These are phyloP conservation scores for Megaceryle alcyon DNA, from an alignment of 2,797 vertebrate genomes.

Conservation along the genomic window DNA sequence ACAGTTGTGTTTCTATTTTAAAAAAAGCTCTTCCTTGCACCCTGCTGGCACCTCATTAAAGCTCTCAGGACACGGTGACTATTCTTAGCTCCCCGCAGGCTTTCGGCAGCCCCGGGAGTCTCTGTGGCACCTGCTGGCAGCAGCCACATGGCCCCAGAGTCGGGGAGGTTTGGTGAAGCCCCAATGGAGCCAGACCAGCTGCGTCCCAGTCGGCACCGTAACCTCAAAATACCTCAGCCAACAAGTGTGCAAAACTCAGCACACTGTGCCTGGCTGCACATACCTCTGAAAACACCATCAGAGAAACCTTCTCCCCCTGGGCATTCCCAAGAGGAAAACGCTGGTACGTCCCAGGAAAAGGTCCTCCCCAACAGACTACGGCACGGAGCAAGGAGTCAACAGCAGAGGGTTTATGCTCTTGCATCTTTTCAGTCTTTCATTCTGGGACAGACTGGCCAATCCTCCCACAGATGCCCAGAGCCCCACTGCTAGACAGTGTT, in stretches of 20 bases:
- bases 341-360: fast-evolving
- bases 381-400: neutral
- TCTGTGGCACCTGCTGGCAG: neutral
- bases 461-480: neutral
- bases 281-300: neutral
- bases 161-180: neutral
- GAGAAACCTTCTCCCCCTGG: neutral
- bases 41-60: constrained; percentile 49
- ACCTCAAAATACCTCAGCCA: neutral
- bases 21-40: neutral
- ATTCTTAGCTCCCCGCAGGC: constrained; percentile 28
- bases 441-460: neutral
- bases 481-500: neutral
- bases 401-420: neutral
- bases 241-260: neutral
- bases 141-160: neutral
- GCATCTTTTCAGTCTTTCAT: neutral
- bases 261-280: fast-evolving
- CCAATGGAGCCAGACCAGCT: neutral
- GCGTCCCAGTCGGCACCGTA: neutral
- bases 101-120: neutral
- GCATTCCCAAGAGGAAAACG: fast-evolving
- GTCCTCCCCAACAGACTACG: neutral
- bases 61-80: neutral
- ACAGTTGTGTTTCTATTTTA: constrained; percentile 17